Evolutionary conservation across 1,140 invertebrate species (phyloP).

Genomic region (Hypsibius dujardini): DNA sequence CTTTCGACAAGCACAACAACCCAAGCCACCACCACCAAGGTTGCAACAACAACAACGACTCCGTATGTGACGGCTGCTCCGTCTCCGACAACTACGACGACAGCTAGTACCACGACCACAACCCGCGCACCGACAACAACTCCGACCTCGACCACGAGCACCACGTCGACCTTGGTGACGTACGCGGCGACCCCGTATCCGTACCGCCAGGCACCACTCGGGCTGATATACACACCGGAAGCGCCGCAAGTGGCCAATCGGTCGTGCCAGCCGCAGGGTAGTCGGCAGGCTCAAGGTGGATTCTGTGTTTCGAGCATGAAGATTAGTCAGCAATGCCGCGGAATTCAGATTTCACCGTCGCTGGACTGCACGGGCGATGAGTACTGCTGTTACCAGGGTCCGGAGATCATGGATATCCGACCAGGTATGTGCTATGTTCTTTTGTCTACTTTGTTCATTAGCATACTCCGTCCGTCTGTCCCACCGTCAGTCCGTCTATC

Average conservation of each 20-base stretch:
- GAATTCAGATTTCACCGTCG: not conserved
- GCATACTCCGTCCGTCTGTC: too few relatives aligned
- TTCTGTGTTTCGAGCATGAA: constrained; percentile 11
- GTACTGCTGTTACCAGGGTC: constrained; percentile 10
- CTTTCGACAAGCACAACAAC: too few relatives aligned
- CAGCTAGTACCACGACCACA: not conserved
- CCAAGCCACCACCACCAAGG: too few relatives aligned
- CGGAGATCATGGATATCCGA: not conserved
- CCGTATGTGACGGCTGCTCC: too few relatives aligned
- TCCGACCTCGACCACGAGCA: not conserved
- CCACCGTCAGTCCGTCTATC: too few relatives aligned
- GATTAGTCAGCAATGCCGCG: not conserved
- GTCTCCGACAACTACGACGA: not conserved
- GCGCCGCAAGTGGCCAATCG: constrained; percentile 1
- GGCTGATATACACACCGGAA: not conserved
- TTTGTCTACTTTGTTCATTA: too few relatives aligned
- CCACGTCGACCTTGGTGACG: not conserved
- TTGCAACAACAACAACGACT: too few relatives aligned
- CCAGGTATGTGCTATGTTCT: not conserved
- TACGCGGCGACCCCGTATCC: not conserved
- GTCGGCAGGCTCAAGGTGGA: not conserved
- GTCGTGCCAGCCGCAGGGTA: not conserved
- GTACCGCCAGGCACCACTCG: not conserved
- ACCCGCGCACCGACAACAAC: not conserved
- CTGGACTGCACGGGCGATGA: constrained; percentile 2